These are phyloP conservation scores for Nyleta sp. DNA, from an alignment of 2,888 invertebrate genomes.

Conservation along the genomic window DNA sequence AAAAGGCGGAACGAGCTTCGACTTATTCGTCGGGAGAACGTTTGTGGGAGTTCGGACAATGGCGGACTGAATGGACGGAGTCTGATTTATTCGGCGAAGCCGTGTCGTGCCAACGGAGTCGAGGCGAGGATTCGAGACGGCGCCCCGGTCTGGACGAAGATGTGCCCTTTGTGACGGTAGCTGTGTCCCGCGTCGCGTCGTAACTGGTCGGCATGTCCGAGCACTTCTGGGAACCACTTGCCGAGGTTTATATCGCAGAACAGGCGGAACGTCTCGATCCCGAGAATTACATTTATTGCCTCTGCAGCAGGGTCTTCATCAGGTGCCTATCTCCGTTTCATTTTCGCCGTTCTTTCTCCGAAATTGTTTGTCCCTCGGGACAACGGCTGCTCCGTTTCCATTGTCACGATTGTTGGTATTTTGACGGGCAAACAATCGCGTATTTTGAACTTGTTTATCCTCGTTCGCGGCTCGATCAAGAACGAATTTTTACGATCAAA, in stretches of 20 bases:
- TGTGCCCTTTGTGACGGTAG: constrained; percentile 45
- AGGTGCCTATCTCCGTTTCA: constrained; percentile 82
- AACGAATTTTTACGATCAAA: too few relatives aligned
- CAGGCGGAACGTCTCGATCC: constrained; percentile 82
- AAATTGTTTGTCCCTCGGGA: too few relatives aligned
- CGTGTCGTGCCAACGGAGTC: constrained; percentile 26
- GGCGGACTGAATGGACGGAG: constrained; percentile 46
- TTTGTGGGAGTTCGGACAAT: constrained; percentile 38
- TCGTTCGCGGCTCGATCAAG: too few relatives aligned
- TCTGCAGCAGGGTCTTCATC: constrained; percentile 88
- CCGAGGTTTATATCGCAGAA: constrained; percentile 85
- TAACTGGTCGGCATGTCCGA: constrained; percentile 81
- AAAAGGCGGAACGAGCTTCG: neutral
- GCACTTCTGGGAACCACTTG: constrained; percentile 87
- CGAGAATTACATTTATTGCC: constrained; percentile 86
- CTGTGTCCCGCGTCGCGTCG: constrained; percentile 4
- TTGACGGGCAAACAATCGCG: too few relatives aligned
- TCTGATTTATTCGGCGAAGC: constrained; percentile 52
- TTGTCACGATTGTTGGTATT: too few relatives aligned
- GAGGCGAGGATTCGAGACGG: neutral
- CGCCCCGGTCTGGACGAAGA: neutral
- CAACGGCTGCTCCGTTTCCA: too few relatives aligned
- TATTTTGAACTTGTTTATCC: too few relatives aligned
- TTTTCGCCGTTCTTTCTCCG: too few relatives aligned
- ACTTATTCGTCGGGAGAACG: neutral